Conservation (phyloP, 2,888 invertebrate genomes). For the Catocala fraxini region DNA sequence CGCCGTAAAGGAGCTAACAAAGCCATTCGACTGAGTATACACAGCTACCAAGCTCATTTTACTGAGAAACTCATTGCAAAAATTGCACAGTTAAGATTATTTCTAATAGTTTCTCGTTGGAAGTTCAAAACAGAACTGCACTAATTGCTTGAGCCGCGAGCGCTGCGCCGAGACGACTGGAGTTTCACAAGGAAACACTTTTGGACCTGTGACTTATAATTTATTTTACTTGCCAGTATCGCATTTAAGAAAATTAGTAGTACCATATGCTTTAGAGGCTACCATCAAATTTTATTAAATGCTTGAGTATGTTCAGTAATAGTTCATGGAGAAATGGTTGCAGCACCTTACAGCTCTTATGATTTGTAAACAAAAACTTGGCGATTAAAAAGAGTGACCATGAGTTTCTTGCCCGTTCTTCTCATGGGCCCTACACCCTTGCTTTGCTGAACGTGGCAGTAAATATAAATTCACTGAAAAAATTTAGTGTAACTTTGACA, state of each 20-base stretch:
- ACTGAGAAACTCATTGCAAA: constrained; percentile 13
- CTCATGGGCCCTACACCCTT: too few relatives aligned
- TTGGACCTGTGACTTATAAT: constrained; percentile 29
- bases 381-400: too few relatives aligned
- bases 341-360: too few relatives aligned
- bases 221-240: constrained; percentile 22
- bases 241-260: constrained; percentile 10
- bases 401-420: too few relatives aligned
- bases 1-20: constrained; percentile 15
- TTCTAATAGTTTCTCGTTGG: constrained; percentile 27
- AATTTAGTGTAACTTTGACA: too few relatives aligned
- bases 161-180: constrained; percentile 17
- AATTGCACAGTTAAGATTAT: constrained; percentile 16
- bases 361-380: too few relatives aligned
- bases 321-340: too few relatives aligned
- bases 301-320: too few relatives aligned
- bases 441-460: too few relatives aligned
- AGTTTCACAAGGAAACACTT: constrained; percentile 31
- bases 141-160: constrained; percentile 30
- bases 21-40: constrained; percentile 15
- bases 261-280: too few relatives aligned
- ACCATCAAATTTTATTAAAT: too few relatives aligned
- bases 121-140: constrained; percentile 32
- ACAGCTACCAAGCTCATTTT: constrained; percentile 1
- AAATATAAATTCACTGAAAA: too few relatives aligned